Base-by-base conservation (phyloP, 2,888 invertebrate genomes). In the Tetheella fluctuosa region DNA sequence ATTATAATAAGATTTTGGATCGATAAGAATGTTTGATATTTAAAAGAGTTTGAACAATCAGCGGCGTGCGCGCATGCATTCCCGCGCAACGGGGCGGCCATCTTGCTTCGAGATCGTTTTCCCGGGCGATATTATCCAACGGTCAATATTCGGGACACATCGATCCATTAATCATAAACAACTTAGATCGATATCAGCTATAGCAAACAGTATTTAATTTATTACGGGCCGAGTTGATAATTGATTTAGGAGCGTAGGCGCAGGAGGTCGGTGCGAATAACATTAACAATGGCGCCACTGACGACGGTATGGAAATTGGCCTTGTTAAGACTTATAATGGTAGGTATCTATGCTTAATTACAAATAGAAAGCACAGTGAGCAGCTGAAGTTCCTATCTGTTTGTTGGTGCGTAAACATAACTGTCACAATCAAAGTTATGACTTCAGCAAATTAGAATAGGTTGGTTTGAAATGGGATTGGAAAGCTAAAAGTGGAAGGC, bases 161-260 rank as follows among this genome's bases (percentile, higher is more conserved):
- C 81, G 81, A 86, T 83, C 78, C 86, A 90, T 92, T 90, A 90
- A 92, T 92, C 92, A 92, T 86, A 84, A 77, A 77, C 79, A 81
- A 81, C 83, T 82, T 76, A 87, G 88, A 89, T 89, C 82, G 80
- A 83, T 89, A 91, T 90, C 91, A 67, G 68, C 70, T 86, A 87
- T 88, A 84, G 84, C 85, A 89, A 89, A 89, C 88, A 89, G 81
- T 89, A 86, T 90, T 90, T 89, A 89, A 91, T 90, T 88, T 90
- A 91, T 90, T 83, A 88, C 80, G 74, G 74, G 76, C 80, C 79
- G 73, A 77, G 73, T 74, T 68, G 80, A 86, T 91, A 91, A 91
- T 89, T 90, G 89, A 89, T 89, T 87, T 84, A 80, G 77, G 71
- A 85, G 90, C 87, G 92, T 92, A 85, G 91, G 91, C 82, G 89